Conservation (phyloP, 2,888 invertebrate species). For the Sphinx pinastri region DNA sequence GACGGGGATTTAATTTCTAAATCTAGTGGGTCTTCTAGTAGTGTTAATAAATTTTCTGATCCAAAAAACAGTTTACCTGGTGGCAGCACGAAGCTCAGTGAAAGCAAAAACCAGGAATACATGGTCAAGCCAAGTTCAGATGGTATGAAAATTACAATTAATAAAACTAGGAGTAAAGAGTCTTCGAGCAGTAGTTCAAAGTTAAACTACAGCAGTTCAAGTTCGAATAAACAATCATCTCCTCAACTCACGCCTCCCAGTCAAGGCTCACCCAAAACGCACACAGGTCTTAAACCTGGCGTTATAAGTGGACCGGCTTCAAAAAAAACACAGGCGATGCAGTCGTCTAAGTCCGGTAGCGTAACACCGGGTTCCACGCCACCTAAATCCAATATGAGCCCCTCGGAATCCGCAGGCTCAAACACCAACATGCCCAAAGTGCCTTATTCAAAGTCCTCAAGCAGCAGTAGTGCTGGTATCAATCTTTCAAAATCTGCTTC, state of each 20-base stretch:
- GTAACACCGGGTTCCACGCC: constrained; percentile 69
- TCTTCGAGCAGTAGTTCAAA: constrained; percentile 80
- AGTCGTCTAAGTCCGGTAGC: constrained; percentile 75
- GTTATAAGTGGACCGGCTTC: constrained; percentile 94
- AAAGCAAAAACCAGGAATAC: constrained; percentile 90
- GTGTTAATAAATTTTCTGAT: constrained; percentile 75
- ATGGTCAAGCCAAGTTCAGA: constrained; percentile 95
- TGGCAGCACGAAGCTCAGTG: constrained; percentile 66
- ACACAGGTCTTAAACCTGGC: constrained; percentile 93
- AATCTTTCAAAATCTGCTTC: constrained; percentile 77
- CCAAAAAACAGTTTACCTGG: constrained; percentile 71
- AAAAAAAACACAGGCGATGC: constrained; percentile 88
- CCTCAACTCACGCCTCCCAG: constrained; percentile 78
- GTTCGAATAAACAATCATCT: constrained; percentile 76
- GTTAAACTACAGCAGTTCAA: constrained; percentile 72
- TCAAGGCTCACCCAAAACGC: constrained; percentile 90
- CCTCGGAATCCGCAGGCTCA: constrained; percentile 65
- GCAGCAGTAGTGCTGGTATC: constrained; percentile 69
- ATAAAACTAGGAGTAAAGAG: constrained; percentile 92
- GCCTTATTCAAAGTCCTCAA: constrained; percentile 79
- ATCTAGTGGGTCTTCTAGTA: constrained; percentile 73
- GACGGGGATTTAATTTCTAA: constrained; percentile 81
- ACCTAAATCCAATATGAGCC: constrained; percentile 73
- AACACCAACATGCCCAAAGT: constrained; percentile 68
- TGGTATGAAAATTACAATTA: constrained; percentile 95